Evolutionary conservation across 2,888 invertebrate genomes (phyloP).

Genomic region (Sinhomidia bicolor): DNA sequence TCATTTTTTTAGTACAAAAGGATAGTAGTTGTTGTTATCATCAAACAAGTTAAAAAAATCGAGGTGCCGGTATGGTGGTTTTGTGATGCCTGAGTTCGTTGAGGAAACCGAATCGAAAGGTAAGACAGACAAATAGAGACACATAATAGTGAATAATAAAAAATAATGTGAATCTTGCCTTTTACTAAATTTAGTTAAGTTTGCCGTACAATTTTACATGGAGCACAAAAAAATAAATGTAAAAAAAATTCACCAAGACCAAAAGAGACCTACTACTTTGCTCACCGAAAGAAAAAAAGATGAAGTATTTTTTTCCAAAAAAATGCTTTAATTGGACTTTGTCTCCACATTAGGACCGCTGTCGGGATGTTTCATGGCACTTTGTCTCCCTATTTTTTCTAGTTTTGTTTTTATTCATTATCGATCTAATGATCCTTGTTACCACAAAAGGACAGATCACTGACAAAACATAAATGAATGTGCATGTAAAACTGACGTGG

Average conservation of each 20-base stretch:
- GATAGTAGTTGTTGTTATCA: neutral
- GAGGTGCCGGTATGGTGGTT: neutral
- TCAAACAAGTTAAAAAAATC: neutral
- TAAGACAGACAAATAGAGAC: neutral
- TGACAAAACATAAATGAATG: slow-evolving; percentile 13
- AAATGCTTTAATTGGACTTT: slow-evolving; percentile 46
- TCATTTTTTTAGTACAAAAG: neutral
- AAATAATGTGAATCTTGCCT: neutral
- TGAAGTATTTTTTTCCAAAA: no score
- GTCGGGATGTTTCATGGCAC: slow-evolving; percentile 36
- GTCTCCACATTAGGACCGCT: slow-evolving; percentile 24
- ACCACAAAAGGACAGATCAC: slow-evolving; percentile 58
- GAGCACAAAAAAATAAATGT: neutral
- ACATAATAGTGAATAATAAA: no score
- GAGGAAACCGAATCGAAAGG: slow-evolving; percentile 18
- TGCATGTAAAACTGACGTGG: neutral
- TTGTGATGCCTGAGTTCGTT: no score
- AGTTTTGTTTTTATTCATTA: slow-evolving; percentile 47
- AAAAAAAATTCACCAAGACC: neutral
- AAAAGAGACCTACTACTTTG: neutral
- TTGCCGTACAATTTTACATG: no score
- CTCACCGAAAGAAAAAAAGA: neutral
- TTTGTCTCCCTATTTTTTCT: neutral
- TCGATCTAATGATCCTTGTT: slow-evolving; percentile 66
- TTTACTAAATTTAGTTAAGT: neutral